Evolutionary conservation across 2,888 invertebrate species (phyloP), one percentile per base, ranked within the genome.

Genomic region (Trachelus tabidus): DNA sequence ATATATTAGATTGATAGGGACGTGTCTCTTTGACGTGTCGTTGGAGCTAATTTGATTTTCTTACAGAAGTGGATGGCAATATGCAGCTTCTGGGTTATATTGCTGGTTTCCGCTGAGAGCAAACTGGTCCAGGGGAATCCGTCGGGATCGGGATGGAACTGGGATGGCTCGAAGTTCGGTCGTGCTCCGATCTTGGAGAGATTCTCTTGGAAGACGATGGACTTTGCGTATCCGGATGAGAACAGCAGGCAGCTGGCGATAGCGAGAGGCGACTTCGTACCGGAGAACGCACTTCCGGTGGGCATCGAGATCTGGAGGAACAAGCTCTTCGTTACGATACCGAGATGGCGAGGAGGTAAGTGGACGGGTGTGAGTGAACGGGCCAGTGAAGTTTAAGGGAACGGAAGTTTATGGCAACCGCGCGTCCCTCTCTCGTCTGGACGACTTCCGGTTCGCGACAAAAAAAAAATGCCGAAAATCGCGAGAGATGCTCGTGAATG

Each of bases 311-410:
- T 96, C 79, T 96, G 95, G 95, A 93, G 93, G 81, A 95, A 96
- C 88, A 96, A 96, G 84, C 92, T 97, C n/a, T 97, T 97, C 89
- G 94, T 97, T 34, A 94, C 95, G 12, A 95, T 97, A 3, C 97
- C 97, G 0, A 93, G 97, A 86, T 97, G 97, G 97, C 93, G 93
- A 82, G 92, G 94, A 90, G 96, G 96, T 96, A 89, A 93, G 93
- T 90, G 68, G n/a, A 37, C 9, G 71, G 11, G 12, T 33, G 69
- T 0, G 71, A 34, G 71, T 0, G 71, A 71, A 23, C 15, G 12
- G 15, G 69, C 15, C 4, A 33, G 69, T 34, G 11, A 23, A 23
- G 9, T 9, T 56, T 56, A 56, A 23, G 56, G 15, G 56, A 56
- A 56, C 56, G 56, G 56, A 56, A 56, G 56, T 56, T 56, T 56